These are phyloP conservation scores for Callocephalon fimbriatum DNA, from an alignment of 2,113 vertebrate genomes.

Conservation along the genomic window DNA sequence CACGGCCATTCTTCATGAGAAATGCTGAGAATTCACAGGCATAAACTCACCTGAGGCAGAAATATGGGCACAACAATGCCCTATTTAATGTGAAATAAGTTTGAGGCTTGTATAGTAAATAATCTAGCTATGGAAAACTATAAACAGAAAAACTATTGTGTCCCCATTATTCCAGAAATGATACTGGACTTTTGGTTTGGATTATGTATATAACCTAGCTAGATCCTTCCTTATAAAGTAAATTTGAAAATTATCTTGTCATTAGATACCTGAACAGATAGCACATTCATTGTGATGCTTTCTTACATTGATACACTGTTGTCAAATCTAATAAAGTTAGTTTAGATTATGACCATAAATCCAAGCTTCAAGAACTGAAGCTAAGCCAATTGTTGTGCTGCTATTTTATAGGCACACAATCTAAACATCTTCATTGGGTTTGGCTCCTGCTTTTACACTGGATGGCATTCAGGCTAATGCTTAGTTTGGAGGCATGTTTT, in stretches of 20 bases:
- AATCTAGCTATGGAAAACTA: not conserved
- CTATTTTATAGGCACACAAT: not conserved
- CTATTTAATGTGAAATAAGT: not conserved
- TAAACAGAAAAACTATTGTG: not conserved
- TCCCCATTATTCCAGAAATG: not conserved
- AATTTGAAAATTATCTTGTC: not conserved
- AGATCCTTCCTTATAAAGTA: not conserved
- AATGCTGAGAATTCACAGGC: not conserved
- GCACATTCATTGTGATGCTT: not conserved
- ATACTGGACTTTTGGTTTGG: not conserved
- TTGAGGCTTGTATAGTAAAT: not conserved
- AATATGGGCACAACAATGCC: not conserved
- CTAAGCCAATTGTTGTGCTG: not conserved
- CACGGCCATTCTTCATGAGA: accelerated
- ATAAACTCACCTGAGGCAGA: not conserved
- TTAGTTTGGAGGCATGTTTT: not conserved
- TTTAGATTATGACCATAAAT: not conserved
- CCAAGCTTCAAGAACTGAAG: not conserved
- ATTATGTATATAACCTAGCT: not conserved
- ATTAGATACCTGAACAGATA: not conserved
- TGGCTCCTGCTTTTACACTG: not conserved
- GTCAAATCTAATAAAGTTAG: not conserved
- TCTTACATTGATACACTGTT: not conserved
- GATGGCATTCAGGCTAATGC: not conserved
- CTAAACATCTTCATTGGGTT: not conserved